Percentiles rank a stretch among this genome's conserved stretches.
These are phyloP conservation scores for Acanthurus lineatus DNA, from an alignment of 2,797 vertebrate genomes.

Conservation along the genomic window DNA sequence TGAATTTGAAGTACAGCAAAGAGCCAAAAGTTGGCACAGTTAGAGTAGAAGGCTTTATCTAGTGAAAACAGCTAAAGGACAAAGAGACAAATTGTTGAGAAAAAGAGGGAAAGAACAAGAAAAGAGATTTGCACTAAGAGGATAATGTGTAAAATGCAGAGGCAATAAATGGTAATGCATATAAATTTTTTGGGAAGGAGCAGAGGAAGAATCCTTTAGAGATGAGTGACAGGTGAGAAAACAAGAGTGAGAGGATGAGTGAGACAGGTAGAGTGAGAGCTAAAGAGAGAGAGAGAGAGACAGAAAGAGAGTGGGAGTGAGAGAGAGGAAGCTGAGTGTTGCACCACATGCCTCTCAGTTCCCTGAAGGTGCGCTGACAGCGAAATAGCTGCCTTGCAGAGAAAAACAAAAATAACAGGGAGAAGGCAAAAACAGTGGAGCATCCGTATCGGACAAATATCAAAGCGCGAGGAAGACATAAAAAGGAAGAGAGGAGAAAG, in stretches of 20 bases:
- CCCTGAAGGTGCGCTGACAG: conserved; percentile 47
- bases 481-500: conserved; percentile 15
- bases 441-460: conserved; percentile 33
- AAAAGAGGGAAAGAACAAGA: not conserved
- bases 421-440: conserved; percentile 19
- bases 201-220: conserved; percentile 32
- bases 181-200: conserved; percentile 13
- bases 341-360: conserved; percentile 54
- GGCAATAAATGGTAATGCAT: not conserved
- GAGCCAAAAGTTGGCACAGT: not conserved
- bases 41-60: not conserved
- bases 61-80: conserved; percentile 5
- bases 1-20: not conserved
- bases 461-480: conserved; percentile 19
- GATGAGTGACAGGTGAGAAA: conserved; percentile 41
- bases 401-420: conserved; percentile 39
- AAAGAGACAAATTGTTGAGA: not conserved
- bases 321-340: conserved; percentile 12
- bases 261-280: conserved; percentile 39
- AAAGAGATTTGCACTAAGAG: not conserved
- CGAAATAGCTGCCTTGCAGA: conserved; percentile 54
- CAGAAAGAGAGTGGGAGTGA: not conserved
- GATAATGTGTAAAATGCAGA: not conserved
- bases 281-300: conserved; percentile 16
- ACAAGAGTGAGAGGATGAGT: conserved; percentile 31